These are phyloP conservation scores for Stigmatopora nigra DNA, from an alignment of 2,113 vertebrate species.

Conservation along the genomic window DNA sequence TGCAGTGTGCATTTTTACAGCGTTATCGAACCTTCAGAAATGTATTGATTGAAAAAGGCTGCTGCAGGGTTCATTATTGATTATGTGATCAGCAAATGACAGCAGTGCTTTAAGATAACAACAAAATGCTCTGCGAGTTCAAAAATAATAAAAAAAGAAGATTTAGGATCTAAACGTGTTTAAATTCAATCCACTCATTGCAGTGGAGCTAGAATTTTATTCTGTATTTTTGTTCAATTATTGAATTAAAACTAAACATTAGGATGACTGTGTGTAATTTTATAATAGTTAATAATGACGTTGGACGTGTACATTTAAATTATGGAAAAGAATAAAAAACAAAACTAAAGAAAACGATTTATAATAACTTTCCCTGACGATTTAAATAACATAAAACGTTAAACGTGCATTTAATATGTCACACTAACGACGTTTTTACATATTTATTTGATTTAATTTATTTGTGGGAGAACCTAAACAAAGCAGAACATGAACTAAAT, in stretches of 20 bases:
- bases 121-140: conserved; percentile 24
- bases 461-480: no score
- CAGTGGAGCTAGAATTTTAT: neutral
- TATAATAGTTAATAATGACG: no score
- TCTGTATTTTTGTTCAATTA: neutral
- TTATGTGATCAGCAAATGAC: conserved; percentile 57
- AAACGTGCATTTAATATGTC: no score
- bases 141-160: conserved; percentile 5
- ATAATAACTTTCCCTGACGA: no score
- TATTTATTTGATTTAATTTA: no score
- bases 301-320: no score
- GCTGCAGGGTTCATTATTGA: conserved; percentile 49
- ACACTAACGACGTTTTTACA: no score
- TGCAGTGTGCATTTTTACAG: conserved; percentile 27
- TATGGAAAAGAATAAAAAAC: no score
- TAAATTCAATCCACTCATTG: neutral
- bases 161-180: neutral
- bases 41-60: conserved; percentile 41
- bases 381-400: no score
- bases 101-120: conserved; percentile 52
- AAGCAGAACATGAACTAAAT: no score
- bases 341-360: no score
- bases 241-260: neutral
- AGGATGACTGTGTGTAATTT: no score
- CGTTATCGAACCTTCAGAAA: conserved; percentile 50